Percentiles rank a stretch among this genome's conserved stretches.
These are phyloP conservation scores for Diplodus sargus DNA, from an alignment of 2,797 vertebrate species.

Conservation along the genomic window DNA sequence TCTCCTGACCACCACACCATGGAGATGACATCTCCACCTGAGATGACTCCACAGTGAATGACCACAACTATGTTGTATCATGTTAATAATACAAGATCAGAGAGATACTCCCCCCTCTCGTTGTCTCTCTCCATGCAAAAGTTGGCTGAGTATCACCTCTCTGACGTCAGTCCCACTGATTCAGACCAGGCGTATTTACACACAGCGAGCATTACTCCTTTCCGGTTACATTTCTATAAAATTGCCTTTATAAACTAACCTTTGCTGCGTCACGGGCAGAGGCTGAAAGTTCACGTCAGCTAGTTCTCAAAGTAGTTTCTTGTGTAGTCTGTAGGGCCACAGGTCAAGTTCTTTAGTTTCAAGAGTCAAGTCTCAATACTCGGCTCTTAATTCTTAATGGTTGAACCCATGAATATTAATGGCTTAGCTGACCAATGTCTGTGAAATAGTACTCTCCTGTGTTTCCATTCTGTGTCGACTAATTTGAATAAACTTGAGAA, in stretches of 20 bases:
- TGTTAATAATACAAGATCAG: constrained; percentile 21
- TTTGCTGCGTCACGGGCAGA: constrained; percentile 10
- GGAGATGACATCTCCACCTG: neutral
- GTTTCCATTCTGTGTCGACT: constrained; percentile 58
- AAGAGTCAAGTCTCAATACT: constrained; percentile 77
- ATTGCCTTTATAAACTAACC: constrained; percentile 49
- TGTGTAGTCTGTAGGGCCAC: constrained; percentile 35
- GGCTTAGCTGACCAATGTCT: constrained; percentile 55
- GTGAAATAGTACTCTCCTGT: constrained; percentile 53
- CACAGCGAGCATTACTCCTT: constrained; percentile 12
- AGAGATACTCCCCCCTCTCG: neutral
- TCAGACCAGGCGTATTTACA: constrained; percentile 42
- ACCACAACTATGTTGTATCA: constrained; percentile 5
- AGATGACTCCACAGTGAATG: neutral
- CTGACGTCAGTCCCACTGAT: constrained; percentile 45
- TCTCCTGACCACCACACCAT: neutral
- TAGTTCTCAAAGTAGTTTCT: constrained; percentile 41
- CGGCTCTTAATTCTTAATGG: constrained; percentile 79
- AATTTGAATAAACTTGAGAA: constrained; percentile 45
- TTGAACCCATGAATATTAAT: constrained; percentile 74
- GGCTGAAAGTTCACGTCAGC: constrained; percentile 39
- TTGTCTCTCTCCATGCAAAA: constrained; percentile 33
- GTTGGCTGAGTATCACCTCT: constrained; percentile 30
- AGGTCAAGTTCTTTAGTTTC: constrained; percentile 77
- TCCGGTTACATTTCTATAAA: constrained; percentile 17